Percentiles rank a stretch among this genome's conserved stretches.
Evolutionary conservation across 2,888 invertebrate genomes (phyloP).

Genomic region (Acrocera orbiculus): DNA sequence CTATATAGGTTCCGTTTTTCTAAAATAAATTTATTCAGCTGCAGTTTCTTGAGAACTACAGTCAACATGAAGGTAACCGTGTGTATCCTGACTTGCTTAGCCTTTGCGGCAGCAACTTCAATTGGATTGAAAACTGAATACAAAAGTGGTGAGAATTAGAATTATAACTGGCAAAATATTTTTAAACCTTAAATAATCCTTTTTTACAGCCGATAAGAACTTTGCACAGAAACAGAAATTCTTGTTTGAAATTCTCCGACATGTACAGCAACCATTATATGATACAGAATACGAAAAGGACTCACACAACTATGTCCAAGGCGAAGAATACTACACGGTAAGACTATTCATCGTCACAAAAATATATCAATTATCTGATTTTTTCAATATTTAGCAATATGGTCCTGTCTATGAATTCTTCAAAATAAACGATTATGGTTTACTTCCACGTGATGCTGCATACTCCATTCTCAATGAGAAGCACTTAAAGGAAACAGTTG

Average conservation of each 20-base stretch:
- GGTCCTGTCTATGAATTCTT: constrained; percentile 7
- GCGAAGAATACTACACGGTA: constrained; percentile 6
- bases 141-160: constrained; percentile 11
- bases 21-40: constrained; percentile 3
- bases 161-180: constrained; percentile 1
- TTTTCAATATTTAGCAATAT: constrained; percentile 4
- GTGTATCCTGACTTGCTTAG: constrained; percentile 30
- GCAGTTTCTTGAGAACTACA: not conserved
- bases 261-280: constrained; percentile 9
- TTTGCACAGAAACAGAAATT: constrained; percentile 30
- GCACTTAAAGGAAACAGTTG: constrained; percentile 35
- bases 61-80: constrained; percentile 35
- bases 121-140: constrained; percentile 1
- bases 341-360: too few species aligned
- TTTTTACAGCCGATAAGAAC: constrained; percentile 28
- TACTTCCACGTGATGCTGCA: constrained; percentile 33
- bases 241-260: constrained; percentile 20
- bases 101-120: constrained; percentile 26
- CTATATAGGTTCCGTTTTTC: too few species aligned
- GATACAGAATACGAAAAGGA: constrained; percentile 6
- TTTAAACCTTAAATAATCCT: not conserved
- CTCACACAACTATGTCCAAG: constrained; percentile 4
- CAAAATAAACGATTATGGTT: constrained; percentile 19
- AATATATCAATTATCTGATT: too few species aligned
- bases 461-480: constrained; percentile 34